A percentile compares a stretch with the other conserved stretches of the same genome.
These are phyloP conservation scores for Dreissena rostriformis DNA, from an alignment of 1,140 invertebrate genomes.

Conservation along the genomic window DNA sequence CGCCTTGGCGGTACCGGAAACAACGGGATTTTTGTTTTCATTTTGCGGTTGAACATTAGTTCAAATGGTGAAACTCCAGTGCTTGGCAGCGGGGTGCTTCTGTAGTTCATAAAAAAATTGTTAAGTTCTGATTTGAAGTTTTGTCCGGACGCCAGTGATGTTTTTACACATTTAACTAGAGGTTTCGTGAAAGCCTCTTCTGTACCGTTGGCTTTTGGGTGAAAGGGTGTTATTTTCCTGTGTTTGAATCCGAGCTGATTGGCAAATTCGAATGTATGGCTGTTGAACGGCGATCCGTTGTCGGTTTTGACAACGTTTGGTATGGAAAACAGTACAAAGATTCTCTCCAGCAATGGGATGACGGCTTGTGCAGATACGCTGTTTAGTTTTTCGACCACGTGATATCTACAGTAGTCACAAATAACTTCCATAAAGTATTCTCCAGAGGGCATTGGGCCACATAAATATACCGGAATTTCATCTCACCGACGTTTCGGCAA, in stretches of 20 bases:
- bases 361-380: slow-evolving; percentile 22
- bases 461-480: slow-evolving; percentile 67
- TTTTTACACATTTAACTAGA: slow-evolving; percentile 49
- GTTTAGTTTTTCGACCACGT: slow-evolving; percentile 59
- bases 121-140: slow-evolving; percentile 54
- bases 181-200: slow-evolving; percentile 60
- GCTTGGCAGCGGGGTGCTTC: not conserved
- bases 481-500: slow-evolving; percentile 15
- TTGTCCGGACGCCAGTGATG: slow-evolving; percentile 18
- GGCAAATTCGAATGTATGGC: slow-evolving; percentile 27
- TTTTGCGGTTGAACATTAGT: slow-evolving; percentile 19
- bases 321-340: slow-evolving; percentile 54
- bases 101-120: slow-evolving; percentile 18
- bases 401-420: slow-evolving; percentile 69
- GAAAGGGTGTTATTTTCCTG: slow-evolving; percentile 1
- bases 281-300: slow-evolving; percentile 61
- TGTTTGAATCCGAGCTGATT: slow-evolving; percentile 37
- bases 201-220: slow-evolving; percentile 40
- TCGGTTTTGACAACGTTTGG: slow-evolving; percentile 61
- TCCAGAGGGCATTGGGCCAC: slow-evolving; percentile 64
- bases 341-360: slow-evolving; percentile 36
- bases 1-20: too few species aligned
- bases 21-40: not conserved
- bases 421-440: slow-evolving; percentile 69
- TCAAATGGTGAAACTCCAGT: slow-evolving; percentile 25